Evolutionary conservation across 2,888 invertebrate species (phyloP).

Genomic region (Morpho achilles): DNA sequence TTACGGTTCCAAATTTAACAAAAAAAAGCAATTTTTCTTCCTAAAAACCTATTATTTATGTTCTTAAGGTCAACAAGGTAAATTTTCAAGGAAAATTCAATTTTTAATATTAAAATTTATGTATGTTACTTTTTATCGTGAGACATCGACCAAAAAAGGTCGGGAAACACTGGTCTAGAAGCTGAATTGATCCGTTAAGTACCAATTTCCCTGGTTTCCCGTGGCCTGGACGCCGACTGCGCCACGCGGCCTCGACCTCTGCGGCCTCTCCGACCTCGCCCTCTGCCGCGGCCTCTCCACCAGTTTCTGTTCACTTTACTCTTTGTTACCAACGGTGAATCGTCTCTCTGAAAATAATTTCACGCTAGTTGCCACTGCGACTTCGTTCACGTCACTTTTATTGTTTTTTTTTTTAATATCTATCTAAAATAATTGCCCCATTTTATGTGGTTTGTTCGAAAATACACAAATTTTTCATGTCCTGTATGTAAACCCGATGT

Average conservation of each 20-base stretch:
- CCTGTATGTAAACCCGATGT: too few species aligned
- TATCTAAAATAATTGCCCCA: not conserved
- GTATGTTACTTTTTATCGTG: too few species aligned
- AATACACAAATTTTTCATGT: too few species aligned
- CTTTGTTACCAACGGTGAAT: conserved; percentile 30
- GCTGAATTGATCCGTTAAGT: not conserved
- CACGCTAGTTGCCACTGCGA: not conserved
- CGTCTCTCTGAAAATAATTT: conserved; percentile 31
- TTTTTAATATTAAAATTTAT: too few species aligned
- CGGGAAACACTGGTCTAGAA: too few species aligned
- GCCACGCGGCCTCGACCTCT: conserved; percentile 32
- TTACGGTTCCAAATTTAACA: too few species aligned
- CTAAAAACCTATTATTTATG: too few species aligned
- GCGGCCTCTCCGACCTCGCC: conserved; percentile 36
- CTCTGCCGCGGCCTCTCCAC: conserved; percentile 36
- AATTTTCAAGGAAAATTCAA: too few species aligned
- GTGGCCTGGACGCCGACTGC: conserved; percentile 15
- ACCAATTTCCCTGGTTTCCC: conserved; percentile 27
- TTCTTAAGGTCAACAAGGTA: too few species aligned
- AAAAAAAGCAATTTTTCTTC: too few species aligned
- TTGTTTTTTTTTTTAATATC: not conserved
- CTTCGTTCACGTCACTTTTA: not conserved
- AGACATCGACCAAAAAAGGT: too few species aligned
- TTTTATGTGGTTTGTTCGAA: too few species aligned
- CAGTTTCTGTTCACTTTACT: conserved; percentile 34